Conservation (phyloP, 2,113 vertebrate species). For the Anarhynchus alexandrinus region DNA sequence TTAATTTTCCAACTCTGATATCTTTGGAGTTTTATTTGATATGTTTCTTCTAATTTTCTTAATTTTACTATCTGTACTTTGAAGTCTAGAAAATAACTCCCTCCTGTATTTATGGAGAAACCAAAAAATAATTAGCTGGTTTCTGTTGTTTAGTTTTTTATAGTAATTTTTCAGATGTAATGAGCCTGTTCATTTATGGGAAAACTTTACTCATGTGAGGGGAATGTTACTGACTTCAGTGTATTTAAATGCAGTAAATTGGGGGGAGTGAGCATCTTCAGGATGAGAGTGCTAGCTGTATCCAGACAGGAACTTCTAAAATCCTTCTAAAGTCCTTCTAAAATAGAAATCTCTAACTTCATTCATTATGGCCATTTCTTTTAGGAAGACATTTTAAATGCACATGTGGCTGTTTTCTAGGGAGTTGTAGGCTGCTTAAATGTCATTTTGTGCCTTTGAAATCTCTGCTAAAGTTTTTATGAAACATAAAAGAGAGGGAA, state of each 20-base stretch:
- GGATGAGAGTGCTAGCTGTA: background rate
- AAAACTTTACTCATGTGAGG: background rate
- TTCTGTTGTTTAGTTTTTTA: background rate
- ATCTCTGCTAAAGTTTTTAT: background rate
- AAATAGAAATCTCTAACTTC: background rate
- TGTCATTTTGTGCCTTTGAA: slow-evolving; percentile 31
- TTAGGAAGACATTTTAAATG: background rate
- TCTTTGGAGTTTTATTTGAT: background rate
- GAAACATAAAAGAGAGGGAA: slow-evolving; percentile 7
- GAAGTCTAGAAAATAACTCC: background rate
- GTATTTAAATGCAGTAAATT: background rate
- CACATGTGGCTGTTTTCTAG: background rate
- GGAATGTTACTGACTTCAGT: background rate
- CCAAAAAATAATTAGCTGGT: background rate
- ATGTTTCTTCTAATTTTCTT: background rate
- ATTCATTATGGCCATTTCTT: background rate
- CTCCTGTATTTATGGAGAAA: background rate
- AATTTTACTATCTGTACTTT: background rate
- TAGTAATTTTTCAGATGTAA: background rate
- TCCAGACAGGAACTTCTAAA: background rate
- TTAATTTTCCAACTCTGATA: background rate
- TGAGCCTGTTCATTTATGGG: background rate
- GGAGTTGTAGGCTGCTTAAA: background rate
- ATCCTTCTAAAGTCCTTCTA: background rate
- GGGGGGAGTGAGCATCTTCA: background rate